phyloP scores from a whole-genome alignment of 1,140 invertebrate species.

The Pseudomyrmex sp. region DNA sequence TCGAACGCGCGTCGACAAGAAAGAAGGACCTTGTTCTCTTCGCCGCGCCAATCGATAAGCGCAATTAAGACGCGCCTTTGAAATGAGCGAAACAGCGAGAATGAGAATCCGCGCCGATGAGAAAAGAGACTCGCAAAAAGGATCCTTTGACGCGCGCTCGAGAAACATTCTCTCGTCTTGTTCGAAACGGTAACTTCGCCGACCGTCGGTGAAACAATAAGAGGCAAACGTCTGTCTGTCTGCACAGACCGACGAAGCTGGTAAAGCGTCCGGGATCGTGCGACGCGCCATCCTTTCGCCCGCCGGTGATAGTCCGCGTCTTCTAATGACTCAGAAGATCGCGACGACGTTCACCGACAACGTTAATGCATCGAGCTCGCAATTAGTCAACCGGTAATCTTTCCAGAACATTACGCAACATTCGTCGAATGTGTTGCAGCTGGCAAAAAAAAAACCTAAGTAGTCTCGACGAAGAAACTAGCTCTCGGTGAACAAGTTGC shows the following conservation, averaged over 20 bases:
- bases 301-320: not conserved
- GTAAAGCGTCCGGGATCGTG: not conserved
- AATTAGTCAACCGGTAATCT: constrained; percentile 16
- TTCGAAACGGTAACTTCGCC: not conserved
- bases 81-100: constrained; percentile 31
- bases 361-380: not conserved
- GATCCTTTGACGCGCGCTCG: not conserved
- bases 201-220: not conserved
- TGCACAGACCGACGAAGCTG: too few species aligned
- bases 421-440: constrained; percentile 30
- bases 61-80: constrained; percentile 32
- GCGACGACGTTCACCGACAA: not conserved
- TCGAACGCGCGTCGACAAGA: not conserved
- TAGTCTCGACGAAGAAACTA: constrained; percentile 18
- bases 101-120: constrained; percentile 29
- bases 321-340: constrained; percentile 2
- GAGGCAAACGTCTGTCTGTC: not conserved
- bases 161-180: not conserved
- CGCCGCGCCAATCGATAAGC: constrained; percentile 54
- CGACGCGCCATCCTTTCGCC: not conserved
- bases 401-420: constrained; percentile 43
- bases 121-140: not conserved
- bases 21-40: constrained; percentile 28
- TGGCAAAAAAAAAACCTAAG: constrained; percentile 51
- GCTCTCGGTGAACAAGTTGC: constrained; percentile 27